Base-by-base conservation (phyloP, 1,140 invertebrate genomes). In the Drosophila athabasca region DNA sequence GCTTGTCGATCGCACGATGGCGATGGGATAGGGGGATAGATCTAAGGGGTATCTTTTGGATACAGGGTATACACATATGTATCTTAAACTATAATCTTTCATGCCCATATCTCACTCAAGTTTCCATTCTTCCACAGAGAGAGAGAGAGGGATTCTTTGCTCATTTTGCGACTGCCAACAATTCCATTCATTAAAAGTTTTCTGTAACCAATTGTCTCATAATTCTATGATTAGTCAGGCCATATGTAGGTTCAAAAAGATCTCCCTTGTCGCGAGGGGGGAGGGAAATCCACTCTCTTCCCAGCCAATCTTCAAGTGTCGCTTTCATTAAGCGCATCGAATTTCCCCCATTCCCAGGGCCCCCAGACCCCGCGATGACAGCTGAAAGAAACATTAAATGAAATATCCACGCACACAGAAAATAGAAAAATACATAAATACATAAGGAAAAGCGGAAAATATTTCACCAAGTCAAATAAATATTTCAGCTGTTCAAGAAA, bases 241-340 rank as follows among this genome's bases (percentile, higher is more conserved):
- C 76, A n/a, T 39, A 45, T 39, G 45, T 48, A 67, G 62, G 52
- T 41, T 76, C n/a, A 24, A 17, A 29, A 29, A 54, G 35, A 39
- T 39, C 39, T 60, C 44, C 58, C 9, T 61, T 41, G 26, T 52
- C 31, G 17, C 1, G 17, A 3, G 0, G 24, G 5, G 24, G 24
- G 5, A 4, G 24, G 24, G 24, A 26, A 4, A 26, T 22, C 44
- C 29, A 3, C 11, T 13, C 17, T 39, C 43, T 60, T 66, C 35
- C 45, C 52, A 29, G 13, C 41, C 51, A 31, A 44, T 48, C 45
- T 44, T 55, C 49, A 62, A 79, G 79, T 82, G 82, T 83, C 84
- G 79, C 84, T 87, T 87, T 72, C 71, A 88, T 87, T 83, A 79
- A 76, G 79, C 82, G 76, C 79, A 76, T 79, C 83, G 83, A 87